phyloP scores from a whole-genome alignment of 37 sponge, comb jelly and placozoan genomes.

The Geodia barretti region DNA sequence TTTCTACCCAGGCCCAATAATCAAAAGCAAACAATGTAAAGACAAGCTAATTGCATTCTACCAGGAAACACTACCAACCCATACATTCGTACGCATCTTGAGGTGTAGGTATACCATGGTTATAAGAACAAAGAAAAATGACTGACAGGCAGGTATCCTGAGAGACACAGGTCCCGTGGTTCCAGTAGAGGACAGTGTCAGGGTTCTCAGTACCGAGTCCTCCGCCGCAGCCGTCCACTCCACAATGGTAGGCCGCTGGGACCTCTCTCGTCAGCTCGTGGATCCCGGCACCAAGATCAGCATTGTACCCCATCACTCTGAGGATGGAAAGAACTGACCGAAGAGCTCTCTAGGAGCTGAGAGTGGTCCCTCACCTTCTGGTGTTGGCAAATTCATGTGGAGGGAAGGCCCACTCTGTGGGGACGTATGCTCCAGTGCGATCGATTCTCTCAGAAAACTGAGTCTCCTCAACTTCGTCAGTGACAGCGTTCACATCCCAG shows the following conservation, averaged over 20 bases:
- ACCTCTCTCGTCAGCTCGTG: background rate
- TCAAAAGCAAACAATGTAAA: too few species aligned
- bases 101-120: too few species aligned
- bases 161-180: constrained; percentile 54
- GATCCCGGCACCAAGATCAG: background rate
- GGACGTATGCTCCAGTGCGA: background rate
- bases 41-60: too few species aligned
- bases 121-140: background rate
- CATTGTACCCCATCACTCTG: background rate
- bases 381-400: constrained; percentile 29
- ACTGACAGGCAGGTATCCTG: constrained; percentile 32
- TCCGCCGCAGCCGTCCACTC: constrained; percentile 54
- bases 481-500: constrained; percentile 3
- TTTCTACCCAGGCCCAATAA: too few species aligned
- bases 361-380: constrained; percentile 29
- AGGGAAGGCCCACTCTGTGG: constrained; percentile 13
- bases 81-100: background rate
- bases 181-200: constrained; percentile 53
- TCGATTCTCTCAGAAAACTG: background rate
- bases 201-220: constrained; percentile 5
- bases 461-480: background rate
- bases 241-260: constrained; percentile 32
- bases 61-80: too few species aligned
- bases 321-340: too few species aligned
- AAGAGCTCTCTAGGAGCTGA: background rate